Conservation (phyloP, 2,888 invertebrate genomes). For the Cryptus viduatorius region DNA sequence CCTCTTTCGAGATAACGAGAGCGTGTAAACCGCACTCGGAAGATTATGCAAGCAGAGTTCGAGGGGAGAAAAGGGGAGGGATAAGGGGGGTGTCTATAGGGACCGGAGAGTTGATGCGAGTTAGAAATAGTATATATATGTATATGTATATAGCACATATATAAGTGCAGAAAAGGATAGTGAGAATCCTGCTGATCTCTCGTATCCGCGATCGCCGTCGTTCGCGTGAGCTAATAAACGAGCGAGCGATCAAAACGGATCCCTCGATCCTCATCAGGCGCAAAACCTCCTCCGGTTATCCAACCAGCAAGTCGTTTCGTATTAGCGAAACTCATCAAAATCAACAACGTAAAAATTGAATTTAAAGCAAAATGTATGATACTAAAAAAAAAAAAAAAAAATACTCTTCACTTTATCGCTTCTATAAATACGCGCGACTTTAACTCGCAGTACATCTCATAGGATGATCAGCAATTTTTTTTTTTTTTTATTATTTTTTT, state of each 20-base stretch:
- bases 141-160: not conserved
- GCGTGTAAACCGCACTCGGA: conserved; percentile 60
- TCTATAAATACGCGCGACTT: conserved; percentile 4
- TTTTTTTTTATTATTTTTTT: not conserved
- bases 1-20: conserved; percentile 60
- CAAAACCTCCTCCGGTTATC: conserved; percentile 25
- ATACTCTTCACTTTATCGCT: not conserved
- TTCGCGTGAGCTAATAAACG: conserved; percentile 63
- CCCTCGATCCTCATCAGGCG: conserved; percentile 46
- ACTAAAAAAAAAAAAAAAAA: not conserved
- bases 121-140: conserved; percentile 56
- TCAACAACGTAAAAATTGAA: not conserved
- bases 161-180: conserved; percentile 27
- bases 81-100: conserved; percentile 32
- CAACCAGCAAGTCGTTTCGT: conserved; percentile 28
- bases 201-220: conserved; percentile 55
- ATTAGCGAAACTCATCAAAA: conserved; percentile 14
- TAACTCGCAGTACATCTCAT: not conserved
- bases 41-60: conserved; percentile 60
- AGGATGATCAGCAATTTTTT: conserved; percentile 8
- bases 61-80: conserved; percentile 23
- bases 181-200: conserved; percentile 64
- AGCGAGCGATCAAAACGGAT: conserved; percentile 57
- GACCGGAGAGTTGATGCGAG: conserved; percentile 47
- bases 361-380: conserved; percentile 12